Evolutionary conservation across 2,888 invertebrate species (phyloP).

Genomic region (Syrphus vitripennis): DNA sequence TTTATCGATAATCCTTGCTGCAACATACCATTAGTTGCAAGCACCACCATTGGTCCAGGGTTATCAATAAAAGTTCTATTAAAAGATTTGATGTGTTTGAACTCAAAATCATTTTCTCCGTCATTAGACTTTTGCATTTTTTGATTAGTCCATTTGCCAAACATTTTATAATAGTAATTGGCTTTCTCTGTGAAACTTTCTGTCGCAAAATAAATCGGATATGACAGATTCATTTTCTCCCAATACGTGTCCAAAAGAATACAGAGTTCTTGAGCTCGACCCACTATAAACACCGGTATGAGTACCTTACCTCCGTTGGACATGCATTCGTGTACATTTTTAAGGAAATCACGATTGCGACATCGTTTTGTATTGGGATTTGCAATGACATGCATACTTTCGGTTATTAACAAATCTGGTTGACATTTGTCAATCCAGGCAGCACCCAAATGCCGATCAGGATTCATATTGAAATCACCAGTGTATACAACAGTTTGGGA

Average conservation of each 20-base stretch:
- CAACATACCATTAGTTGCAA: conserved; percentile 99
- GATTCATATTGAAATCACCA: conserved; percentile 99
- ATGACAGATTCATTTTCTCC: conserved; percentile 99
- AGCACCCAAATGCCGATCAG: conserved; percentile 98
- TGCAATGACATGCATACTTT: conserved; percentile 99
- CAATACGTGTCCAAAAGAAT: conserved; percentile 99
- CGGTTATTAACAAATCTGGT: conserved; percentile 97
- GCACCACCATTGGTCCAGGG: conserved; percentile 99
- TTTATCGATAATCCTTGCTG: conserved; percentile 98
- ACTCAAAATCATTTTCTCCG: conserved; percentile 99
- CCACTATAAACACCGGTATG: conserved; percentile 99
- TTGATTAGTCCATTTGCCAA: conserved; percentile 99
- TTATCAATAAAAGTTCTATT: conserved; percentile 97
- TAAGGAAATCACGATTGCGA: conserved; percentile 97
- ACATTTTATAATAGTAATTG: conserved; percentile 99
- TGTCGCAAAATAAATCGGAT: conserved; percentile 98
- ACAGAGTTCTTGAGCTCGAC: conserved; percentile 98
- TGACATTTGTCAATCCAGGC: conserved; percentile 99
- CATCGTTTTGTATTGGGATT: conserved; percentile 99
- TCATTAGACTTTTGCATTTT: conserved; percentile 99
- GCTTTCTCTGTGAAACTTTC: conserved; percentile 97
- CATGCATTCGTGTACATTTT: conserved; percentile 98
- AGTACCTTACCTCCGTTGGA: conserved; percentile 98
- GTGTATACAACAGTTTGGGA: conserved; percentile 99
- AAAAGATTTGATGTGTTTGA: conserved; percentile 98